phyloP scores from a whole-genome alignment of 2,113 vertebrate genomes.

The Athene noctua region DNA sequence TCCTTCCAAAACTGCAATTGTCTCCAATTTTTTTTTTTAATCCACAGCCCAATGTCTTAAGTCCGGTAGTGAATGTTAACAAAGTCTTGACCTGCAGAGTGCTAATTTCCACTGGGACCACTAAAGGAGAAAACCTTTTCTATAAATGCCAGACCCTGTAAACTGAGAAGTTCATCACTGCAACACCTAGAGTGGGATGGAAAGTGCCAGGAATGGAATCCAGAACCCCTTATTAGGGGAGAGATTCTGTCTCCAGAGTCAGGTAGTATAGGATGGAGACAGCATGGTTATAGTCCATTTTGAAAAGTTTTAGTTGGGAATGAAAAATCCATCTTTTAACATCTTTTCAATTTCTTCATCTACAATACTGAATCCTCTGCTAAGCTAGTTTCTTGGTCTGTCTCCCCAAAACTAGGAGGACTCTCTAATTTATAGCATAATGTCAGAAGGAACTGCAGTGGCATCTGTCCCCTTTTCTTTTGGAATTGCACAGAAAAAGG shows the following conservation, averaged over 20 bases:
- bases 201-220: not conserved
- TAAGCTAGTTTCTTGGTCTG: not conserved
- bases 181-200: not conserved
- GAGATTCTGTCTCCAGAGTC: not conserved
- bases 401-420: not conserved
- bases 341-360: not conserved
- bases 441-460: not conserved
- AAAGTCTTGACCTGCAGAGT: constrained; percentile 15
- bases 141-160: not conserved
- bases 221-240: not conserved
- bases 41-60: not conserved
- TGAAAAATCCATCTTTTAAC: not conserved
- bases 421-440: not conserved
- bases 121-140: not conserved
- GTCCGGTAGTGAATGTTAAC: constrained; percentile 12
- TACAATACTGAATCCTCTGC: not conserved
- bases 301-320: not conserved
- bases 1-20: constrained; percentile 15
- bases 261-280: not conserved
- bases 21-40: not conserved
- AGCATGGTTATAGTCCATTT: not conserved
- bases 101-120: not conserved
- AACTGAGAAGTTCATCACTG: not conserved
- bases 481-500: not conserved
- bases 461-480: not conserved